Conservation (phyloP, 2,888 invertebrate genomes). For the Rhogogaster chlorosoma region DNA sequence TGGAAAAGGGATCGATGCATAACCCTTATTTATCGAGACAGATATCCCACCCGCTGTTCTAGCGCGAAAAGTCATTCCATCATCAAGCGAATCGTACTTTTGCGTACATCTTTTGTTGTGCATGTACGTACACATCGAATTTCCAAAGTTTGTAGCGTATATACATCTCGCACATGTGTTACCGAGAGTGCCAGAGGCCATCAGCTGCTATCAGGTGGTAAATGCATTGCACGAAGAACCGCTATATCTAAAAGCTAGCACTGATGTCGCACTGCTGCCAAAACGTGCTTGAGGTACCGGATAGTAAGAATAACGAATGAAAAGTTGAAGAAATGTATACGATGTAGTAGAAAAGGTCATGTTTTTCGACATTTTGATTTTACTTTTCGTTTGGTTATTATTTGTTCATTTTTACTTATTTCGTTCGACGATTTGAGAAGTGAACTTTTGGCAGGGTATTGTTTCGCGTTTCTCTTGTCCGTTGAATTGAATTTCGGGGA, state of each 20-base stretch:
- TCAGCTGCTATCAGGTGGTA: conserved; percentile 36
- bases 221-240: conserved; percentile 46
- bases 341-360: not conserved
- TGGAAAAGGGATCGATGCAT: not conserved
- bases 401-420: not conserved
- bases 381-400: not conserved
- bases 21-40: not conserved
- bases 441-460: not conserved
- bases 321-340: not conserved
- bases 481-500: conserved; percentile 28
- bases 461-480: not conserved
- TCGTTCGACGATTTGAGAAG: not conserved
- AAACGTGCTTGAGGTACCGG: conserved; percentile 44
- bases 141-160: not conserved
- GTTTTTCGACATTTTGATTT: not conserved
- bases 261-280: conserved; percentile 49
- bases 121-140: not conserved
- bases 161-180: conserved; percentile 24
- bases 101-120: not conserved
- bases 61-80: too few relatives aligned
- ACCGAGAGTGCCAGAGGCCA: conserved; percentile 14
- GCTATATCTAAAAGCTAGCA: conserved; percentile 16
- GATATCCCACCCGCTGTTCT: not conserved
- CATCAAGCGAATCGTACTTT: too few relatives aligned
- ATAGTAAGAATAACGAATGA: conserved; percentile 29